Percentiles rank a stretch among this genome's conserved stretches.
Evolutionary conservation across 1,140 invertebrate genomes (phyloP).

Genomic region (Delia radicum): DNA sequence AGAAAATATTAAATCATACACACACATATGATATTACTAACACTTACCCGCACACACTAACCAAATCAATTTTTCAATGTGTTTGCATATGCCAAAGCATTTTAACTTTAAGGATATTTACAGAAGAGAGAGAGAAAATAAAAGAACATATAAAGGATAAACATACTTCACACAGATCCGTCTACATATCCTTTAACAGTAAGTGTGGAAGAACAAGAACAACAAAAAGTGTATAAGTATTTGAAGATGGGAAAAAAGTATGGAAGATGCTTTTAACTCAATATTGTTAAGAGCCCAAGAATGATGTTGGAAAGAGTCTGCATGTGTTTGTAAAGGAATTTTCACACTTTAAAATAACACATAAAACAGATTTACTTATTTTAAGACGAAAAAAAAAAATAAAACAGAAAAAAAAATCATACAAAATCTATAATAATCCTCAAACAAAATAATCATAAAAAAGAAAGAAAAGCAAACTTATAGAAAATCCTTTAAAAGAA

Average conservation of each 20-base stretch:
- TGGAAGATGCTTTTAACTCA: background rate
- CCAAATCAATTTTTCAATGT: background rate
- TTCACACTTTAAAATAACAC: background rate
- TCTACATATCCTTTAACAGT: background rate
- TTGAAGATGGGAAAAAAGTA: background rate
- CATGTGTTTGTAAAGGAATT: background rate
- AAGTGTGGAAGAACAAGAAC: background rate
- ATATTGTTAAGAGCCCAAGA: background rate
- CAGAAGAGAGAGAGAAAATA: background rate
- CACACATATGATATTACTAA: background rate
- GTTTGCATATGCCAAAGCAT: background rate
- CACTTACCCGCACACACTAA: background rate
- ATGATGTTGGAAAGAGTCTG: background rate
- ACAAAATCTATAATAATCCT: background rate
- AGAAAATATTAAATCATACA: background rate
- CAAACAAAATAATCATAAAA: background rate
- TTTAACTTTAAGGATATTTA: background rate
- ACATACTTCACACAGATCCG: background rate
- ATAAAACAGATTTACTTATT: background rate
- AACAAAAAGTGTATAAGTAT: background rate
- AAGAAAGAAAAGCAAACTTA: background rate
- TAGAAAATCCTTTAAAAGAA: background rate
- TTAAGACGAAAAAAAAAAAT: background rate
- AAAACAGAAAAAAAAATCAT: background rate
- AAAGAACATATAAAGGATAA: background rate